phyloP scores from a whole-genome alignment of 2,888 invertebrate species.

The Syrphus vitripennis region DNA sequence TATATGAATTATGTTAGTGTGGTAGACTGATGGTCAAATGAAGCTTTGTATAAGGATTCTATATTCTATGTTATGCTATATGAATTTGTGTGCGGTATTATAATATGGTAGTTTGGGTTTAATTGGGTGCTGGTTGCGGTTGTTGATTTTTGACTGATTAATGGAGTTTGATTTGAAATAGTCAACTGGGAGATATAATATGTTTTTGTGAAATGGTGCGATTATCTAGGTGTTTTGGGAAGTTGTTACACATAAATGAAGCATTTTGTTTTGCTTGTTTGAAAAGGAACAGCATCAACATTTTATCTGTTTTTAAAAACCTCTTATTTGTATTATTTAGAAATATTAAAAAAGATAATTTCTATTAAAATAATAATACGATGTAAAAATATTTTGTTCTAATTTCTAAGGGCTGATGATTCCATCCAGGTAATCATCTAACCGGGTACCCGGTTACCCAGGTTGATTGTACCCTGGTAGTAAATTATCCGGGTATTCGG shows the following conservation, averaged over 20 bases:
- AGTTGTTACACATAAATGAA: not conserved
- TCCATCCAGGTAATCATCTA: no score
- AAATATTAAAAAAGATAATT: no score
- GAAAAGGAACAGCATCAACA: no score
- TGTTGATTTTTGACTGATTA: conserved; percentile 62
- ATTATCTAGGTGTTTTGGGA: not conserved
- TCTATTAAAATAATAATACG: no score
- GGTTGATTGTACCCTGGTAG: no score
- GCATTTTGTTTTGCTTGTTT: not conserved
- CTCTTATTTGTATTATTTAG: no score
- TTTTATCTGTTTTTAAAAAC: no score
- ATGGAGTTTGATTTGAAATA: conserved; percentile 64
- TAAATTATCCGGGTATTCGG: no score
- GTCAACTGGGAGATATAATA: conserved; percentile 36
- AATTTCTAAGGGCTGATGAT: no score
- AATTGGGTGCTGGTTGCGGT: conserved; percentile 57
- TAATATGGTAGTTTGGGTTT: not conserved
- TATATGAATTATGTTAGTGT: conserved; percentile 51
- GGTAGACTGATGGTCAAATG: conserved; percentile 20
- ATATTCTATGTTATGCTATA: no score
- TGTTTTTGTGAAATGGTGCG: not conserved
- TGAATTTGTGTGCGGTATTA: conserved; percentile 5
- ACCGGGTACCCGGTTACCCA: no score
- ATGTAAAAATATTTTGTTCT: no score
- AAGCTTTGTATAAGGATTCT: not conserved